A percentile compares a stretch with the other conserved stretches of the same genome.
Conservation (phyloP, 2,888 invertebrate species). For the Rambutsinella grinnellia region DNA sequence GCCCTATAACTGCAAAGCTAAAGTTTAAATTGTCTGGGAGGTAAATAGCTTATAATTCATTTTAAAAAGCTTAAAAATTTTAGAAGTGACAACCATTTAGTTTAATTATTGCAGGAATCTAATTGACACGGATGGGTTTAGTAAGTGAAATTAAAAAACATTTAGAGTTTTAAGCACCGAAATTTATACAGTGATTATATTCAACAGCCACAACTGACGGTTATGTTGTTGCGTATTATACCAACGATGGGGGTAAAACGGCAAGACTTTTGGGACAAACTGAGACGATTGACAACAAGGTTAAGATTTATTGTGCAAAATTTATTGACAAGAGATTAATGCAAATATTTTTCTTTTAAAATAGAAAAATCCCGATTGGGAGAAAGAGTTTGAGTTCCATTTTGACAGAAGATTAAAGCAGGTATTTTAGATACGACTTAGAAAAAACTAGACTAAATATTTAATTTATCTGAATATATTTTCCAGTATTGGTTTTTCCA, state of each 20-base stretch:
- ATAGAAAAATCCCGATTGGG: constrained; percentile 57
- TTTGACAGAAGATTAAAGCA: constrained; percentile 55
- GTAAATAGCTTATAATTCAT: constrained; percentile 2
- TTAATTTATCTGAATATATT: background rate
- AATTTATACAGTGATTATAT: too few relatives aligned
- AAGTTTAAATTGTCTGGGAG: constrained; percentile 46
- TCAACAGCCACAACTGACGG: constrained; percentile 49
- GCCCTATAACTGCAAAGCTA: constrained; percentile 39
- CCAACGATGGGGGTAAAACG: constrained; percentile 38
- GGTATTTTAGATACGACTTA: too few relatives aligned
- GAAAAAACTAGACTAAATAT: background rate
- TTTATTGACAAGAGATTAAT: background rate
- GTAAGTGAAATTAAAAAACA: too few relatives aligned
- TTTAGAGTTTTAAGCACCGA: too few relatives aligned
- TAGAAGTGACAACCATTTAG: too few relatives aligned
- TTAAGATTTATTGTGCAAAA: background rate
- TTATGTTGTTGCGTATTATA: constrained; percentile 38
- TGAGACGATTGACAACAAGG: constrained; percentile 39
- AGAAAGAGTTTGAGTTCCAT: constrained; percentile 50
- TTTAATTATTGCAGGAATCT: constrained; percentile 31
- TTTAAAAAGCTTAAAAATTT: too few relatives aligned
- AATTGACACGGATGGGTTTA: constrained; percentile 31
- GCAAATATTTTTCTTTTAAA: background rate
- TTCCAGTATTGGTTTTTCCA: constrained; percentile 37
- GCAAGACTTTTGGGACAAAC: constrained; percentile 28